Evolutionary conservation across 2,797 vertebrate species (phyloP).

Genomic region (Astyanax mexicanus): DNA sequence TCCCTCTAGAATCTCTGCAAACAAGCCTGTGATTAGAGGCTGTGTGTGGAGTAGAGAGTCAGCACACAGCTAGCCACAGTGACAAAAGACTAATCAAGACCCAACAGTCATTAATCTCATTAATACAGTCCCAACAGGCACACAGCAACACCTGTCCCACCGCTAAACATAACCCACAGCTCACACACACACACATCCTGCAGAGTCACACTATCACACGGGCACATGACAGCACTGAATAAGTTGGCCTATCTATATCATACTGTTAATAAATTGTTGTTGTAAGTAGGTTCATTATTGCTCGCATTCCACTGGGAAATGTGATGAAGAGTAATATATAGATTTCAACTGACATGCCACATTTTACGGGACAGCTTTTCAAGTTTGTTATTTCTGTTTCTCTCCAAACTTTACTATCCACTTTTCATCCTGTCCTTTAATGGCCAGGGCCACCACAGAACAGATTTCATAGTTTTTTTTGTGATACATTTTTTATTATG

Average conservation of each 20-base stretch:
- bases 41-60: slow-evolving; percentile 23
- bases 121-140: slow-evolving; percentile 49
- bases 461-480: too few species aligned
- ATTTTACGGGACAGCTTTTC: too few species aligned
- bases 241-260: not conserved
- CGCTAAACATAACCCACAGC: slow-evolving; percentile 17
- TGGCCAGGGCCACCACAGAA: too few species aligned
- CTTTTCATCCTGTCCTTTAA: too few species aligned
- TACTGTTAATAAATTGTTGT: too few species aligned
- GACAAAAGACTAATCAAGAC: slow-evolving; percentile 53
- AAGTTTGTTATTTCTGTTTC: too few species aligned
- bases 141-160: slow-evolving; percentile 52
- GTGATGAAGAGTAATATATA: too few species aligned
- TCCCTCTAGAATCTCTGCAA: slow-evolving; percentile 28
- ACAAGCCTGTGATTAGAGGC: slow-evolving; percentile 8
- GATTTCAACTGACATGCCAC: too few species aligned
- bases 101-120: slow-evolving; percentile 53
- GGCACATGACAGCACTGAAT: not conserved
- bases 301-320: too few species aligned
- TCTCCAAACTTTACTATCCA: too few species aligned
- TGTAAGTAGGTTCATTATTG: too few species aligned
- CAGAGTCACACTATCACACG: not conserved
- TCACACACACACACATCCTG: slow-evolving; percentile 35
- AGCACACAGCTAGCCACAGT: slow-evolving; percentile 35
- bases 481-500: too few species aligned